A percentile compares a stretch with the other conserved stretches of the same genome.
Evolutionary conservation across 1,140 invertebrate genomes (phyloP).

Genomic region (Probaryconus sp.): DNA sequence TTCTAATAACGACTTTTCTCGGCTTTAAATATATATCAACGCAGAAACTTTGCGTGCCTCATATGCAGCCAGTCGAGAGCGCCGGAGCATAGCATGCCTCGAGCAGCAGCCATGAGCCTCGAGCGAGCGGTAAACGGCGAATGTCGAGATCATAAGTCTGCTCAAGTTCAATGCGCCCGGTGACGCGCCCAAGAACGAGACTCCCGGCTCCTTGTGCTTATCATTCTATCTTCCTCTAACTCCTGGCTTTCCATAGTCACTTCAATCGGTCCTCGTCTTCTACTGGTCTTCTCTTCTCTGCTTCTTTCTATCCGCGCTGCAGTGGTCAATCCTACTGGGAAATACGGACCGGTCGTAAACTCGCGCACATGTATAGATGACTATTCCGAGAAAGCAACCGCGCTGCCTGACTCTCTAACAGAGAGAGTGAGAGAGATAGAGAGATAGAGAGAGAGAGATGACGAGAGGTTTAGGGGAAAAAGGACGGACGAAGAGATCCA

Average conservation of each 20-base stretch:
- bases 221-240: slow-evolving; percentile 14
- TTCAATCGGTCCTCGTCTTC: slow-evolving; percentile 12
- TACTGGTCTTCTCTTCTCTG: slow-evolving; percentile 45
- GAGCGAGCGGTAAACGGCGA: slow-evolving; percentile 46
- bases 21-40: slow-evolving; percentile 46
- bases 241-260: neutral
- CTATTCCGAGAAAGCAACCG: slow-evolving; percentile 54
- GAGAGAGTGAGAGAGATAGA: neutral
- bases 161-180: slow-evolving; percentile 66
- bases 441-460: neutral
- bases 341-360: slow-evolving; percentile 55
- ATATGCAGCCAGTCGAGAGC: slow-evolving; percentile 20
- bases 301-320: slow-evolving; percentile 44
- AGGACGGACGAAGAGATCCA: slow-evolving; percentile 28
- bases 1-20: slow-evolving; percentile 43
- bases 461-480: neutral
- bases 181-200: slow-evolving; percentile 59
- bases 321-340: slow-evolving; percentile 55
- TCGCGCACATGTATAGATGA: slow-evolving; percentile 49
- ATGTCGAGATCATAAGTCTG: slow-evolving; percentile 64
- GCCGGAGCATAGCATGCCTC: slow-evolving; percentile 26
- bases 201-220: slow-evolving; percentile 36
- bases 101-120: slow-evolving; percentile 39
- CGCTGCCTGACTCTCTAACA: slow-evolving; percentile 29
- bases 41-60: slow-evolving; percentile 28